Evolutionary conservation across 2,888 invertebrate genomes (phyloP), one percentile per base, ranked within the genome.

Genomic region (Carpatolechia fugitivella): DNA sequence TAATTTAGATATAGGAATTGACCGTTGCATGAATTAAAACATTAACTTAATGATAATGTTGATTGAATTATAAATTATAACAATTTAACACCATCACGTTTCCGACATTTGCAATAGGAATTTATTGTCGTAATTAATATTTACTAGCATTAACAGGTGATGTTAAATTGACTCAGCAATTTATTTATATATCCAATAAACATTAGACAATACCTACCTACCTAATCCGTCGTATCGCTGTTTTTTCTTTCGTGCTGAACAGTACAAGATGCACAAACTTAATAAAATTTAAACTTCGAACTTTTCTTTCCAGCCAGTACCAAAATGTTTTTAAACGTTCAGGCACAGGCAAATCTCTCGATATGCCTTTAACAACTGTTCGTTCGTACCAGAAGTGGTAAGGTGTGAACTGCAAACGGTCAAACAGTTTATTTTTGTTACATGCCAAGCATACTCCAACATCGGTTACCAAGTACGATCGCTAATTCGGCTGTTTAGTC

Each of bases 391-490:
- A 52, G 44, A 77, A 76, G 72, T 69, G 71, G 76, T 73, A 78
- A 85, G 82, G 85, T 85, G 85, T 76, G 78, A 82, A 80, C 74
- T 64, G 60, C 64, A 63, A 67, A 47, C 66, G 60, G 51, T 40
- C 36, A 51, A 74, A 72, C 74, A 72, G 78, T 85, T 85, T 88
- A 86, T 87, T 85, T 87, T 82, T 71, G 78, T 73, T 71, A 69
- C 77, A 77, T 74, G 72, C 76, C 74, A 57, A 58, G 63, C 66
- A 74, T 74, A 71, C 70, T 75, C 72, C 73, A 71, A 18, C 36
- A 50, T 36, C 50, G 36, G 33, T 35, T 56, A 60, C 47, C 60
- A 55, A 52, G 33, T 35, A 14, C 50, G 54, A 55, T 54, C 55
- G 54, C 55, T 52, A 40, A 55, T 46, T 46, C 7, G 40, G 16